Conservation (phyloP, 1,140 invertebrate genomes). For the Rhagoletis zephyria region DNA sequence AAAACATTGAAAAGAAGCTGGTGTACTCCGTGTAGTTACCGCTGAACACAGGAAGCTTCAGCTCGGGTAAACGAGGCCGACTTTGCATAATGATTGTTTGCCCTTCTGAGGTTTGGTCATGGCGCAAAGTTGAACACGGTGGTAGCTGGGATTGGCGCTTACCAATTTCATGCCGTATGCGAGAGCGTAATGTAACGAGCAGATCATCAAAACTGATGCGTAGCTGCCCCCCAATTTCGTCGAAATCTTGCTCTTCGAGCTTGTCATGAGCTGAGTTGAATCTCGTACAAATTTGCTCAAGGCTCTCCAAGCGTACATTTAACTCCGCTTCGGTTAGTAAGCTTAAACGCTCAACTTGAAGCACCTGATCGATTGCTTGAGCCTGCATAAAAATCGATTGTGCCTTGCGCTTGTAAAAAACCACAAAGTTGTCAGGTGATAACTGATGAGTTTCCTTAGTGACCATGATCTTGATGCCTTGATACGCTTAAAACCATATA, state of each 20-base stretch:
- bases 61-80: constrained; percentile 21
- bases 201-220: neutral
- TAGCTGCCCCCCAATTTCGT: no score
- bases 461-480: no score
- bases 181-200: neutral
- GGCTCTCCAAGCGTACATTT: no score
- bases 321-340: no score
- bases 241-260: neutral
- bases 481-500: no score
- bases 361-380: no score
- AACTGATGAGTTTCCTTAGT: no score
- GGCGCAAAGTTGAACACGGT: neutral
- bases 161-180: neutral
- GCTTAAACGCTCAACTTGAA: no score
- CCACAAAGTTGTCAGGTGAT: neutral
- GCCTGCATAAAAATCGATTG: neutral
- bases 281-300: no score
- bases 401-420: neutral
- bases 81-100: neutral
- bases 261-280: no score
- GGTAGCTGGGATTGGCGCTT: neutral
- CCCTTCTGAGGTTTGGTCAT: neutral
- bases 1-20: constrained; percentile 39
- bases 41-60: constrained; percentile 27
- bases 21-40: constrained; percentile 42